These are phyloP conservation scores for Lepidocolaptes lacrymiger DNA, from an alignment of 2,797 vertebrate species.

Conservation along the genomic window DNA sequence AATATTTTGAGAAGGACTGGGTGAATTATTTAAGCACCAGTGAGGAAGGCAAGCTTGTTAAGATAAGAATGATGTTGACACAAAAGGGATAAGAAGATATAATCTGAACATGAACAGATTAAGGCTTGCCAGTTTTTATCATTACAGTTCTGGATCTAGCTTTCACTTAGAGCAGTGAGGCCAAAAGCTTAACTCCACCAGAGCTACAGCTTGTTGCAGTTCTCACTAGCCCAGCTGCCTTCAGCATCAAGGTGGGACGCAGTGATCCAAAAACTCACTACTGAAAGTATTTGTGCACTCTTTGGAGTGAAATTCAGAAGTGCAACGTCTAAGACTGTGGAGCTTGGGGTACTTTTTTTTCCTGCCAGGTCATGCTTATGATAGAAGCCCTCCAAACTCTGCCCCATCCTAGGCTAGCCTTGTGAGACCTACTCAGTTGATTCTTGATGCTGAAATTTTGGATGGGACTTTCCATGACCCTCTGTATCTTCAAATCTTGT, in stretches of 20 bases:
- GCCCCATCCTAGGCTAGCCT: neutral
- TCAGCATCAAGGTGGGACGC: neutral
- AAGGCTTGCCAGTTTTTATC: neutral
- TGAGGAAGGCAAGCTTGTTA: neutral
- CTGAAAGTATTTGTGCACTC: neutral
- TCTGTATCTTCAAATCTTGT: neutral
- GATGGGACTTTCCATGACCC: neutral
- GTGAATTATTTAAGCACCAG: constrained; percentile 14
- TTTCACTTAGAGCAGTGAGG: neutral
- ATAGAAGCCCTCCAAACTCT: neutral
- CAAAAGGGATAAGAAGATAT: neutral
- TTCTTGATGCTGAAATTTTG: neutral
- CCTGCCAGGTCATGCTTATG: neutral
- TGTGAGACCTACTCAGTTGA: neutral
- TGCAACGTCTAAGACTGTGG: neutral
- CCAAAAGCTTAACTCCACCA: neutral
- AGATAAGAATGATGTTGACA: constrained; percentile 15
- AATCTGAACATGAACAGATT: neutral
- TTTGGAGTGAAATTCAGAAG: neutral
- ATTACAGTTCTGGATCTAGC: neutral
- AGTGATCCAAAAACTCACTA: neutral
- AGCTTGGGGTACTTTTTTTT: neutral
- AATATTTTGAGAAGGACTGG: neutral
- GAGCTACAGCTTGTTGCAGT: neutral
- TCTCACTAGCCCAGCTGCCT: neutral